Evolutionary conservation across 2,888 invertebrate genomes (phyloP), one percentile per base, ranked within the genome.

Genomic region (Gortyna flavago): DNA sequence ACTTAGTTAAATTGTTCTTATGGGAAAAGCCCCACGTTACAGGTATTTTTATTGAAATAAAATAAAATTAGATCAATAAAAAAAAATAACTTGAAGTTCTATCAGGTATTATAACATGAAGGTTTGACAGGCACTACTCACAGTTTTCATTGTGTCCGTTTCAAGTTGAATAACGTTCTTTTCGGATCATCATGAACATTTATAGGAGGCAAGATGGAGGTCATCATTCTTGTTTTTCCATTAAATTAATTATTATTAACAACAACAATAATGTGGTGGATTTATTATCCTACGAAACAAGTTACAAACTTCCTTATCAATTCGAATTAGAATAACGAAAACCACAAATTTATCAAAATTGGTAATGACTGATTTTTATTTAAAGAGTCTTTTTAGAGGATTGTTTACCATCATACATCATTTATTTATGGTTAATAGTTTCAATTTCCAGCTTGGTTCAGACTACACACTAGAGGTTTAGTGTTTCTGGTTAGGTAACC

Each of bases 91-190:
- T 44, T 66, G 1, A 25, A 32, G 1, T 25, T 38, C 5, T 29
- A 25, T 21, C 29, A 16, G 13, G 21, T 51, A 51, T 51, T 51
- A 21, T 21, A 51, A 7, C 9, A 25, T 54, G 25, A 25, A 54
- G 3, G 35, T 68, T 21, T 70, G 6, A 41, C 68, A 78, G 51
- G 61, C 72, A 72, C 29, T 69, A 83, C 82, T 83, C 69, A 83
- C 82, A 38, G 75, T 72, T 79, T 83, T 83, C 82, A 83, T 83
- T 72, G 57, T 75, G 75, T 62, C 51, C 32, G 84, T 79, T 79
- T 75, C 38, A 64, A 61, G 69, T 72, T 51, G 69, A 83, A 75
- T 74, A 69, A 61, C 44, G 62, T 61, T 59, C 18, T 57, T 75
- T 72, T 66, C 69, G 65, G 69, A 5, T 16, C 13, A 57, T 75